Evolutionary conservation across 2,888 invertebrate species (phyloP).

Genomic region (Tachina lurida): DNA sequence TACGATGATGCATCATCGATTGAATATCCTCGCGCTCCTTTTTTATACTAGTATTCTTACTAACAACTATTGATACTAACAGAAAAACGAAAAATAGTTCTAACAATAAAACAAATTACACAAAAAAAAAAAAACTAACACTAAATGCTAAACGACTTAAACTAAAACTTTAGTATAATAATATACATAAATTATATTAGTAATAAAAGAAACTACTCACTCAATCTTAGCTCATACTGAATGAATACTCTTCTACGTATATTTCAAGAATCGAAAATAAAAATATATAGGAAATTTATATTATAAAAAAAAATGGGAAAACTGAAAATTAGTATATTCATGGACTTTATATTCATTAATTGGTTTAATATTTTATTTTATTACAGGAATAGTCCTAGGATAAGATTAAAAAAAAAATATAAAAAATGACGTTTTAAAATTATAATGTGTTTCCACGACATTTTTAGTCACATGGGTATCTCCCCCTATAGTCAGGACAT

Average conservation of each 20-base stretch:
- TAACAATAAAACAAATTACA: constrained; percentile 26
- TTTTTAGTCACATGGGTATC: too few relatives aligned
- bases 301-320: background rate
- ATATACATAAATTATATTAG: constrained; percentile 15
- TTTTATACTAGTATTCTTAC: constrained; percentile 67
- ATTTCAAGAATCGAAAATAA: constrained; percentile 52
- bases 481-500: too few relatives aligned
- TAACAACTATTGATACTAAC: constrained; percentile 57
- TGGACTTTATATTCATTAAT: background rate
- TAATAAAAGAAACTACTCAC: constrained; percentile 48
- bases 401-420: too few relatives aligned
- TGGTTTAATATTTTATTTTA: background rate
- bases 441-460: too few relatives aligned
- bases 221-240: constrained; percentile 64
- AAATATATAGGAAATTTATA: constrained; percentile 42
- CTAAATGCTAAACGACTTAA: constrained; percentile 40
- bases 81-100: background rate
- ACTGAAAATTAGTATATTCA: background rate
- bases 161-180: constrained; percentile 20
- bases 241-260: constrained; percentile 41
- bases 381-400: background rate
- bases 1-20: constrained; percentile 57
- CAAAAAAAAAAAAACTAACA: constrained; percentile 38
- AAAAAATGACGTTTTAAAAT: too few relatives aligned
- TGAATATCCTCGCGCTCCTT: constrained; percentile 68